These are phyloP conservation scores for Sebastes kiyomatsui DNA, from an alignment of 2,797 vertebrate genomes.

Conservation along the genomic window DNA sequence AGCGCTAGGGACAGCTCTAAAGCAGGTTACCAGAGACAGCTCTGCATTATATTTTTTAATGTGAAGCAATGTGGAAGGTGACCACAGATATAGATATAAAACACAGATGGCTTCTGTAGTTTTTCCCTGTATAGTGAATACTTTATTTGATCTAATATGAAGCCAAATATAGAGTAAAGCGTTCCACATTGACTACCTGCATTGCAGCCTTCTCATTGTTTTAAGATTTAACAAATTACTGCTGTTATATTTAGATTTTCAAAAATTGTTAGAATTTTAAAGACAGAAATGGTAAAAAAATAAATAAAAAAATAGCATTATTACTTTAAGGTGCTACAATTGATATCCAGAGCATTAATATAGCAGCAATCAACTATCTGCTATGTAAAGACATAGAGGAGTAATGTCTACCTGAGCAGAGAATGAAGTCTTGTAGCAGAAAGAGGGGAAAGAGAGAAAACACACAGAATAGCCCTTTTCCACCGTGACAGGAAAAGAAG, in stretches of 20 bases:
- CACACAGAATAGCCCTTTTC: too few species aligned
- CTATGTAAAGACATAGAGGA: too few species aligned
- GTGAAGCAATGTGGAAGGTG: neutral
- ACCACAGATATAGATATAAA: neutral
- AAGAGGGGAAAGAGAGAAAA: too few species aligned
- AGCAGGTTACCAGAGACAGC: neutral
- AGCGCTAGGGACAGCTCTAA: slow-evolving; percentile 4
- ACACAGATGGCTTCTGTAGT: neutral
- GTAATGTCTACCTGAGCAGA: too few species aligned
- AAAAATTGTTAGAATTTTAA: neutral
- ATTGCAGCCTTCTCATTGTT: neutral
- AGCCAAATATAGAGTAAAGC: too few species aligned
- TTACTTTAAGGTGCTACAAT: too few species aligned
- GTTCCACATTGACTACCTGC: neutral
- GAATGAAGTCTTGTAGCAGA: too few species aligned
- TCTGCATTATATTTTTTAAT: neutral
- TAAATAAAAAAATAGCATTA: neutral
- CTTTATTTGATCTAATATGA: neutral
- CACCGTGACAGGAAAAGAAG: too few species aligned
- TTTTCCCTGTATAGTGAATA: neutral
- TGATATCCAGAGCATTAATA: too few species aligned
- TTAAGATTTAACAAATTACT: neutral
- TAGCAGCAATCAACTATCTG: too few species aligned
- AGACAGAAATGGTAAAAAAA: neutral
- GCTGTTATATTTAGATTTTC: neutral